phyloP scores from a whole-genome alignment of 2,888 invertebrate genomes.

The Coremacera marginata region DNA sequence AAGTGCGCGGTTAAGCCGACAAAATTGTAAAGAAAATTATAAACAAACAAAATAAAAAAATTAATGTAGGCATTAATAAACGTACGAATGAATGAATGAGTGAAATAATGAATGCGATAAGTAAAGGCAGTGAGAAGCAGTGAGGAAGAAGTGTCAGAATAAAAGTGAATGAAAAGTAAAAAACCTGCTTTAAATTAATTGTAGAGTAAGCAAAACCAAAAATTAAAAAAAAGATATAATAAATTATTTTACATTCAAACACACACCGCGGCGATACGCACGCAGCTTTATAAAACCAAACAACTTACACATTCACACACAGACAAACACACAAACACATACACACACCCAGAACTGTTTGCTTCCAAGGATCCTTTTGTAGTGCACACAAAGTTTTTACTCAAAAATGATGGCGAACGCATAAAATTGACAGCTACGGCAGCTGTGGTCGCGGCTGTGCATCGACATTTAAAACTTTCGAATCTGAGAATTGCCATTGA shows the following conservation, averaged over 20 bases:
- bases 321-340: too few species aligned
- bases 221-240: not conserved
- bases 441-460: not conserved
- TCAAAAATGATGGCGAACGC: not conserved
- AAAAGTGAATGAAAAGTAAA: not conserved
- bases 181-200: not conserved
- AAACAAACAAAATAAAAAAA: not conserved
- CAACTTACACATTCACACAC: not conserved
- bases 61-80: not conserved
- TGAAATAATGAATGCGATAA: not conserved
- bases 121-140: not conserved
- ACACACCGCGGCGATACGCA: not conserved
- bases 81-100: not conserved
- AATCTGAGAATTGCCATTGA: not conserved
- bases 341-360: not conserved
- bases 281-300: not conserved
- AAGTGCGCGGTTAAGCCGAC: constrained; percentile 3
- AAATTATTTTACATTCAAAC: too few species aligned
- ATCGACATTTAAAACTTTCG: not conserved
- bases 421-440: constrained; percentile 12
- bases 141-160: not conserved
- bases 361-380: too few species aligned
- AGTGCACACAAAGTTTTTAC: too few species aligned
- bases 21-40: not conserved
- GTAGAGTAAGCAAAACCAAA: not conserved